A percentile compares a stretch with the other conserved stretches of the same genome.
These are phyloP conservation scores for Bergia puertoricense DNA, from an alignment of 92 coral and sea anemone species.

Conservation along the genomic window DNA sequence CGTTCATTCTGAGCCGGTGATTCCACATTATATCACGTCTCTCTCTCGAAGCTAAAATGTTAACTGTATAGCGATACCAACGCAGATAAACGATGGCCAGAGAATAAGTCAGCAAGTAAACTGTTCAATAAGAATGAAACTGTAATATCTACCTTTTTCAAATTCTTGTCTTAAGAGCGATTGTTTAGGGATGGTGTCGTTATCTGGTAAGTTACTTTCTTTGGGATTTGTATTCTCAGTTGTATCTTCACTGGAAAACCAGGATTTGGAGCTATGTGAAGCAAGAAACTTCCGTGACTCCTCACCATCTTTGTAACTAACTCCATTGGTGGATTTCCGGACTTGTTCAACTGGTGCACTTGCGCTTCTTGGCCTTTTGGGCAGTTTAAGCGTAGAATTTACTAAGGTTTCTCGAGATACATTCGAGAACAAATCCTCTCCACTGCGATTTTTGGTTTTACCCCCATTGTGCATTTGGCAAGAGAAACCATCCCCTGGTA, in stretches of 20 bases:
- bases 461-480: background rate
- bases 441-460: background rate
- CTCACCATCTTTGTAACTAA: background rate
- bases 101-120: no score
- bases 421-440: background rate
- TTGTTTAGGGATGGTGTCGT: conserved; percentile 2
- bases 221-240: background rate
- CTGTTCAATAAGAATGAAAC: no score
- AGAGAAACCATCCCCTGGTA: background rate
- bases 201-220: background rate
- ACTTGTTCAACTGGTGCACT: background rate
- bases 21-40: no score
- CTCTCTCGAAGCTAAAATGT: no score
- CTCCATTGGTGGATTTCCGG: background rate
- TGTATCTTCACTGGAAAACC: background rate
- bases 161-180: conserved; percentile 12
- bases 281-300: background rate
- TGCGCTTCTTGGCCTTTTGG: background rate
- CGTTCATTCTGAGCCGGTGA: no score
- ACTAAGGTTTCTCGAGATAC: background rate
- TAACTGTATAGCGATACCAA: no score
- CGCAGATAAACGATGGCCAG: no score
- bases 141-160: conserved; percentile 11
- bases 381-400: background rate
- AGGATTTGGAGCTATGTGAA: conserved; percentile 2